A percentile compares a stretch with the other conserved stretches of the same genome.
These are phyloP conservation scores for Himalopsyche japonica DNA, from an alignment of 2,888 invertebrate genomes.

Conservation along the genomic window DNA sequence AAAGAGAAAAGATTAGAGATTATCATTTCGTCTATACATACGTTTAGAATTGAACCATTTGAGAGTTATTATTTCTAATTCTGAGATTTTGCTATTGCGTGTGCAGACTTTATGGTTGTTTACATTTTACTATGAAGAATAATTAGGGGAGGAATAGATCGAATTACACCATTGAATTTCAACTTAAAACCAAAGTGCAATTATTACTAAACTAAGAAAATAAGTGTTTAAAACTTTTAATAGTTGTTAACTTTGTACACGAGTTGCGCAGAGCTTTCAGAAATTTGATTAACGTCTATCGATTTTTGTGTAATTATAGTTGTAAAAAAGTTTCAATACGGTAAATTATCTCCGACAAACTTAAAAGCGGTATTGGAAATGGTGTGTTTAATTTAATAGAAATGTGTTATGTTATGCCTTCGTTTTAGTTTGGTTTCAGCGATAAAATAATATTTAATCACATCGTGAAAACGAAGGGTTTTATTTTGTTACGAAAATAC, in stretches of 20 bases:
- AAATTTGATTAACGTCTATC: constrained; percentile 40
- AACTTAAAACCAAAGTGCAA: constrained; percentile 40
- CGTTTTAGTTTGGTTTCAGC: no score
- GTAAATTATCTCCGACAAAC: neutral
- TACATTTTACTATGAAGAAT: neutral
- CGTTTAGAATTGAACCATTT: neutral
- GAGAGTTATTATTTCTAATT: constrained; percentile 39
- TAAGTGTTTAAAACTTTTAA: constrained; percentile 41
- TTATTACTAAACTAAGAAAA: constrained; percentile 39
- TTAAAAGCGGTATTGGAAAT: neutral
- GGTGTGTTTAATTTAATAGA: no score
- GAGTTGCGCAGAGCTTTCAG: constrained; percentile 33
- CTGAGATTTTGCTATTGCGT: constrained; percentile 38
- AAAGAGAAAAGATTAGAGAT: neutral
- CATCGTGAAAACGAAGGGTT: no score
- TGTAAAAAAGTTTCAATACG: neutral
- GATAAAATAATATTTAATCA: no score
- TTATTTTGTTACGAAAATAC: no score
- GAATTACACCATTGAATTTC: constrained; percentile 41
- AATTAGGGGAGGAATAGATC: constrained; percentile 38
- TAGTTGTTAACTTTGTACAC: constrained; percentile 35
- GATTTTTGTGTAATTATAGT: constrained; percentile 24
- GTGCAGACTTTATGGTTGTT: constrained; percentile 37
- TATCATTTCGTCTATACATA: neutral
- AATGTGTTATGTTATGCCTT: no score